Percentiles rank a stretch among this genome's conserved stretches.
Evolutionary conservation across 2,113 vertebrate species (phyloP).

Genomic region (Platysteira castanea): DNA sequence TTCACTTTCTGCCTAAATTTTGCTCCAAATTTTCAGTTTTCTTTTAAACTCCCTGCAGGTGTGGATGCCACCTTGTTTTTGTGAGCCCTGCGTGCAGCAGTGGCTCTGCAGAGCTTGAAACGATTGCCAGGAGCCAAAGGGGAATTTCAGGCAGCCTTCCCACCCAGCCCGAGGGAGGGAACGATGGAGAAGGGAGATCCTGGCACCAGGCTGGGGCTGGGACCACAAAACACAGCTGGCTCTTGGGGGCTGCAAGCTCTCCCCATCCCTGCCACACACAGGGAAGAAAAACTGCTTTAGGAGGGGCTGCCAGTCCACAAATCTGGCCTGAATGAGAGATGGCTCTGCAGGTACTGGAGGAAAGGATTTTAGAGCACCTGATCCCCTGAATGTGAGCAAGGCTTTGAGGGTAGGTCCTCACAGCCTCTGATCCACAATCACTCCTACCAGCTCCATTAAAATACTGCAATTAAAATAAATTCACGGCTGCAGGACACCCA

Average conservation of each 20-base stretch:
- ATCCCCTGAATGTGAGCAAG: neutral
- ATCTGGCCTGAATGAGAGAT: neutral
- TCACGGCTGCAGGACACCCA: neutral
- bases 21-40: neutral
- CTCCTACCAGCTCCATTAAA: neutral
- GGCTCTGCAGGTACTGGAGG: neutral
- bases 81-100: neutral
- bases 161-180: neutral
- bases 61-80: neutral
- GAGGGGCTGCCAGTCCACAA: neutral
- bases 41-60: neutral
- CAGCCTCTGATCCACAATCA: neutral
- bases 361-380: neutral
- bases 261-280: neutral
- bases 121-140: neutral
- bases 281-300: neutral
- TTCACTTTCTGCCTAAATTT: neutral
- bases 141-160: neutral
- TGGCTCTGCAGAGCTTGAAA: neutral
- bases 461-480: neutral
- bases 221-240: neutral
- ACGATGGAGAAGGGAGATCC: neutral
- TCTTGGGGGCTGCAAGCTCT: neutral
- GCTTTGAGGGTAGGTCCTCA: neutral
- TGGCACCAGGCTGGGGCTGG: neutral